phyloP scores from a whole-genome alignment of 2,888 invertebrate genomes.

The Margaritifera margaritifera region DNA sequence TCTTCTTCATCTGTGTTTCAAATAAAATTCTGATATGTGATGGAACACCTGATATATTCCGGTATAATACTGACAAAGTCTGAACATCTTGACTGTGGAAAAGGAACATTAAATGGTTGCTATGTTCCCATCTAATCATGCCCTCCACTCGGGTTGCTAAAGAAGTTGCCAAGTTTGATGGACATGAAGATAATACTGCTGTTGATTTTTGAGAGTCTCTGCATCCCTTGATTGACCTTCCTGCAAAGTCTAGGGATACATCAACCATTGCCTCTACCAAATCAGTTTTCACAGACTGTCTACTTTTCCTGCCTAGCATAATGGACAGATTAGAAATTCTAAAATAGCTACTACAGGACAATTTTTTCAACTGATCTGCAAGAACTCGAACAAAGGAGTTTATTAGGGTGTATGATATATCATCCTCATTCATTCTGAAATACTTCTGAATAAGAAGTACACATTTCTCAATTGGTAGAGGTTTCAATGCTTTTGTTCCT shows the following conservation, averaged over 20 bases:
- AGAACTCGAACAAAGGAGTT: constrained; percentile 44
- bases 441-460: constrained; percentile 27
- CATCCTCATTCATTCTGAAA: constrained; percentile 15
- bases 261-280: constrained; percentile 27
- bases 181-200: background rate
- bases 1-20: constrained; percentile 45
- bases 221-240: constrained; percentile 22
- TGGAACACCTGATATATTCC: constrained; percentile 34
- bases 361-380: constrained; percentile 54
- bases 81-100: constrained; percentile 49
- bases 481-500: constrained; percentile 11
- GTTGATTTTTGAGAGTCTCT: constrained; percentile 21
- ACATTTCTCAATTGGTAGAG: constrained; percentile 27
- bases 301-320: constrained; percentile 18
- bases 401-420: constrained; percentile 39
- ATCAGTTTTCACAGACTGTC: constrained; percentile 16
- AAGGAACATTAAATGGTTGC: constrained; percentile 48
- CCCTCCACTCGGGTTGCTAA: constrained; percentile 32
- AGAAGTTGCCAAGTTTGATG: constrained; percentile 9
- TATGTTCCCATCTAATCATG: constrained; percentile 54
- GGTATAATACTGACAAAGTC: constrained; percentile 43
- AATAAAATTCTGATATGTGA: constrained; percentile 35
- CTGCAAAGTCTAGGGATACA: constrained; percentile 29
- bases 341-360: constrained; percentile 48
- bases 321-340: constrained; percentile 6